phyloP scores from a whole-genome alignment of 2,113 vertebrate genomes.

The Ammodytes dubius region DNA sequence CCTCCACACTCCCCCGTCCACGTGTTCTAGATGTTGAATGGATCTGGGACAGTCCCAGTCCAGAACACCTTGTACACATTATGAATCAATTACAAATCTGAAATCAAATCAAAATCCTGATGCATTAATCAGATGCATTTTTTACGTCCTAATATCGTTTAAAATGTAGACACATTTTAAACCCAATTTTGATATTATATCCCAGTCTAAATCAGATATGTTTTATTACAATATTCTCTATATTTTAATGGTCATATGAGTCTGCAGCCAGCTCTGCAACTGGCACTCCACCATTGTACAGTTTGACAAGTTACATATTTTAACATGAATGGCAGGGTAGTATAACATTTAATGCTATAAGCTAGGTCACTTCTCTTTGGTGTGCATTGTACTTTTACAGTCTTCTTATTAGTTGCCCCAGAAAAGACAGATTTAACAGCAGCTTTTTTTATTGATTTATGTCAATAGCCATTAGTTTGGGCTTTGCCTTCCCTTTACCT shows the following conservation, averaged over 20 bases:
- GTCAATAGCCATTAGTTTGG: conserved; percentile 80
- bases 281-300: conserved; percentile 60
- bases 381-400: conserved; percentile 80
- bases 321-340: conserved; percentile 63
- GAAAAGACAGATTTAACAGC: conserved; percentile 77
- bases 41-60: conserved; percentile 45
- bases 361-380: conserved; percentile 77
- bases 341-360: conserved; percentile 77
- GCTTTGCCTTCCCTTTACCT: conserved; percentile 66
- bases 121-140: not conserved
- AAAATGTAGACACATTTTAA: not conserved
- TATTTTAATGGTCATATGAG: conserved; percentile 13
- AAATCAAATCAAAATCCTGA: not conserved
- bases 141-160: not conserved
- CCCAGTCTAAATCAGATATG: not conserved
- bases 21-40: conserved; percentile 57
- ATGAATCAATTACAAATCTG: not conserved
- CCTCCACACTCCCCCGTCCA: conserved; percentile 59
- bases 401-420: conserved; percentile 78
- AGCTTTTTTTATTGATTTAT: conserved; percentile 81
- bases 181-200: conserved; percentile 1
- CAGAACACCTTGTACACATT: conserved; percentile 13
- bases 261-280: conserved; percentile 37
- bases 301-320: conserved; percentile 78
- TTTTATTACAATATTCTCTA: conserved; percentile 22